Conservation (phyloP, 2,113 vertebrate genomes). For the Todiramphus saurophagus region DNA sequence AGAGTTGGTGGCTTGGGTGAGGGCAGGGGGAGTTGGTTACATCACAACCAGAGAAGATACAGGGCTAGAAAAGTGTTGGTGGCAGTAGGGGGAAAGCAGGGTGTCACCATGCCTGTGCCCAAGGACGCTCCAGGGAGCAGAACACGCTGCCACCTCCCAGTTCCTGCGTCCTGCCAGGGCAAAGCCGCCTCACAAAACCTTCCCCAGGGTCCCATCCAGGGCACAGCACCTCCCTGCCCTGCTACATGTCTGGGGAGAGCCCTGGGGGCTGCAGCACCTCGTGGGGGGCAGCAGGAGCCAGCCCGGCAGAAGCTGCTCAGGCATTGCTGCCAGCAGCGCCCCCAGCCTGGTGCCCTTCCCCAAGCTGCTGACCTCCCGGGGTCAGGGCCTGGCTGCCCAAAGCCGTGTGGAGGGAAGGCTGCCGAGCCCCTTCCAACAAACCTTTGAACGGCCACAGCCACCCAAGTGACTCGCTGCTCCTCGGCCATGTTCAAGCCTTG, state of each 20-base stretch:
- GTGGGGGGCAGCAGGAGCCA: neutral
- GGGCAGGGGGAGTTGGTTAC: neutral
- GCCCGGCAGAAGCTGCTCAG: neutral
- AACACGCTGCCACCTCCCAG: neutral
- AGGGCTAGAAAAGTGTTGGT: neutral
- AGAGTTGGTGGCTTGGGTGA: neutral
- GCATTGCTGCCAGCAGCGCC: neutral
- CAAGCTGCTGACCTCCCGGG: neutral
- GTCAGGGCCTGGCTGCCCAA: neutral
- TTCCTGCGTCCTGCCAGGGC: neutral
- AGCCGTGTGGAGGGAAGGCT: neutral
- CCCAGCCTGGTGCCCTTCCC: neutral
- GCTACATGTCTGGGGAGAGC: neutral
- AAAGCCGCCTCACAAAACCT: neutral
- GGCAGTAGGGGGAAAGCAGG: neutral
- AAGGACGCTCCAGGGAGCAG: neutral
- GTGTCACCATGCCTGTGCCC: neutral
- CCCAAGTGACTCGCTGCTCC: accelerated
- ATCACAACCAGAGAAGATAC: neutral
- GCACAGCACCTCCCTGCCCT: neutral
- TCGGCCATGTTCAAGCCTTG: neutral
- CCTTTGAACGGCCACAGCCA: neutral
- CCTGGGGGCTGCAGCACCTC: neutral
- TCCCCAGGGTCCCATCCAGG: neutral
- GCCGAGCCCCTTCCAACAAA: neutral